Conservation (phyloP, 64 coral and sea anemone species). For the Porites lutea region DNA sequence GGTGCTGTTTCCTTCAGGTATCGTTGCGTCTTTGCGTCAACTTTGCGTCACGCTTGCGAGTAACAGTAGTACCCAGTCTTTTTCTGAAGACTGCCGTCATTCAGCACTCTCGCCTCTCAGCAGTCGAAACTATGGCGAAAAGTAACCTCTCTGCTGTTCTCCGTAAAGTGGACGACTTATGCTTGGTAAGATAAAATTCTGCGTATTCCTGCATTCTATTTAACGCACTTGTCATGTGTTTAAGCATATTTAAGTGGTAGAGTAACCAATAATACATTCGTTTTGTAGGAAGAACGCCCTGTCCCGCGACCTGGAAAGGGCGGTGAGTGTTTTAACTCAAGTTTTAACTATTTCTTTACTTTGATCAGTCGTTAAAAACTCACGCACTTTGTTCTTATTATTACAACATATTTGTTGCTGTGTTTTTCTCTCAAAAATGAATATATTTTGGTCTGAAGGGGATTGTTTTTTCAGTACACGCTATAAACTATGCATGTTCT, state of each 20-base stretch:
- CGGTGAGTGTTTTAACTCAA: conserved; percentile 25
- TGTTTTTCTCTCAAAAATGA: too few species aligned
- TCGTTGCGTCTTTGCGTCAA: neutral
- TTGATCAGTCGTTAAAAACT: neutral
- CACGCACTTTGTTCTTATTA: too few species aligned
- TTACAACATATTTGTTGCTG: too few species aligned
- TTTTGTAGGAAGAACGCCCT: conserved; percentile 80
- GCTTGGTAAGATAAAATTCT: conserved; percentile 56
- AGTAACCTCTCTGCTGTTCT: conserved; percentile 82
- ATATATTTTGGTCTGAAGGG: too few species aligned
- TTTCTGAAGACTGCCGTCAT: neutral
- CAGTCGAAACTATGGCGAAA: conserved; percentile 42
- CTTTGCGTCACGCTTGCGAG: neutral
- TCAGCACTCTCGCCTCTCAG: too few species aligned
- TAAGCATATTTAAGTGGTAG: neutral
- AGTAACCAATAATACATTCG: neutral
- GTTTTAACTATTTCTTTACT: neutral
- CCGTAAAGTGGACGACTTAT: conserved; percentile 70
- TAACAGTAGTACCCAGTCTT: neutral
- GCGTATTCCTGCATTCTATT: neutral
- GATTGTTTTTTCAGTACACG: too few species aligned
- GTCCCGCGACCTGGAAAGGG: conserved; percentile 65
- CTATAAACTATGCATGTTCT: too few species aligned
- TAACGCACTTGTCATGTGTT: neutral
- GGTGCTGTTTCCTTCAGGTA: too few species aligned